These are phyloP conservation scores for Drosophila cardini DNA, from an alignment of 1,140 invertebrate genomes.

Conservation along the genomic window DNA sequence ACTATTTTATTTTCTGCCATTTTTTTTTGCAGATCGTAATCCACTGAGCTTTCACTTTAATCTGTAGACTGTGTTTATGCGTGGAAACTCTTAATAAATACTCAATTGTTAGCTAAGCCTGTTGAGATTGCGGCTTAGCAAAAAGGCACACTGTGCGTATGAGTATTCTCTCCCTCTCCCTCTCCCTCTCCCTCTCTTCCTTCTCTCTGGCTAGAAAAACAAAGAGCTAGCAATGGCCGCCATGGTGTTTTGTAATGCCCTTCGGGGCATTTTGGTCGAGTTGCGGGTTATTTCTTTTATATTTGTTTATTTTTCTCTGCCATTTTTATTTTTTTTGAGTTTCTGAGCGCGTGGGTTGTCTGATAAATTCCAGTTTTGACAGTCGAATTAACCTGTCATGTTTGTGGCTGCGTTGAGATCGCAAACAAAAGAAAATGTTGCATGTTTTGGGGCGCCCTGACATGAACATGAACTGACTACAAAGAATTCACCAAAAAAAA, in stretches of 20 bases:
- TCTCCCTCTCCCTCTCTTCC: neutral
- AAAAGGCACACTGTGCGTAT: neutral
- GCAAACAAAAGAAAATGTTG: constrained; percentile 47
- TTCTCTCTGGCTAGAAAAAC: neutral
- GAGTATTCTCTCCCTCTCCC: neutral
- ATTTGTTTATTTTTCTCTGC: neutral
- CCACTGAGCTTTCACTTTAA: constrained; percentile 7
- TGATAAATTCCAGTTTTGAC: constrained; percentile 68
- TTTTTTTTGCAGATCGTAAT: neutral
- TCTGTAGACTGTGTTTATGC: neutral
- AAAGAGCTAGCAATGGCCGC: neutral
- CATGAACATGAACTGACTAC: constrained; percentile 29
- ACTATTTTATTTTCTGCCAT: no score
- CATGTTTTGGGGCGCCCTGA: constrained; percentile 50
- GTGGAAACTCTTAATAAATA: constrained; percentile 1
- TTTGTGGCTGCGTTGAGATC: constrained; percentile 42
- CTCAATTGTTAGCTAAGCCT: constrained; percentile 30
- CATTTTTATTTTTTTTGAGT: neutral
- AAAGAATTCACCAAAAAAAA: constrained; percentile 10
- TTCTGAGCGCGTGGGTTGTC: constrained; percentile 26
- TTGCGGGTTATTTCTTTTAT: constrained; percentile 35
- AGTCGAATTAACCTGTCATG: constrained; percentile 69
- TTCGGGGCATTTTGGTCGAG: constrained; percentile 17
- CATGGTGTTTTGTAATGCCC: constrained; percentile 1
- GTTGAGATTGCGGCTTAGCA: constrained; percentile 25